Evolutionary conservation across 2,113 vertebrate genomes (phyloP).

Genomic region (Epinephelus cyanopodus): DNA sequence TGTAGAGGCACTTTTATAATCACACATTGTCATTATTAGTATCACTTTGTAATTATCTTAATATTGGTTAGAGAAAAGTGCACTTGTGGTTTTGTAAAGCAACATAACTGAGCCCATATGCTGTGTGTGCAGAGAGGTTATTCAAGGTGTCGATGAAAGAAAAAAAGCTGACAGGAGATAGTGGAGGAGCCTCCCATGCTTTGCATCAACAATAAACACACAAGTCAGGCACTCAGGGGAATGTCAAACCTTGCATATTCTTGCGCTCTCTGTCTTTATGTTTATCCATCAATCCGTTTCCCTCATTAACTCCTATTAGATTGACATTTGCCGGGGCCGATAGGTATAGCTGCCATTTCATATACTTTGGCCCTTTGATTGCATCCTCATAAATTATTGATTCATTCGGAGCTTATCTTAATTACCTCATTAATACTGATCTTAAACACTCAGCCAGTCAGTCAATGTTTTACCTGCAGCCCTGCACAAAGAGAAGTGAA

Average conservation of each 20-base stretch:
- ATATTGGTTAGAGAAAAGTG: too few relatives aligned
- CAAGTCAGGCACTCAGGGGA: background rate
- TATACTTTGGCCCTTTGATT: constrained; percentile 37
- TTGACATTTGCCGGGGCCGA: constrained; percentile 14
- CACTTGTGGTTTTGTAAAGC: background rate
- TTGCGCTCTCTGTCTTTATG: background rate
- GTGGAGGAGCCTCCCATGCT: background rate
- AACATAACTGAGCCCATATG: background rate
- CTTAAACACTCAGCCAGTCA: background rate
- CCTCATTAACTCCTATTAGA: background rate
- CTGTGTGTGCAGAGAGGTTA: background rate
- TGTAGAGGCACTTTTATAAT: background rate
- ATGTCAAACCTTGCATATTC: background rate
- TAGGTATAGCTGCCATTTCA: background rate
- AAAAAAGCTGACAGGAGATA: background rate
- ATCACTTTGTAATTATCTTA: too few relatives aligned
- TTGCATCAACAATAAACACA: background rate
- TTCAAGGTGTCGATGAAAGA: background rate
- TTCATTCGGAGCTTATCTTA: constrained; percentile 15
- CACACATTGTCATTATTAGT: too few relatives aligned
- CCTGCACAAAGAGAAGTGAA: background rate
- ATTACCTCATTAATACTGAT: constrained; percentile 34
- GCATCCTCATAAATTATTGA: constrained; percentile 46
- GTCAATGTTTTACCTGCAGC: constrained; percentile 12
- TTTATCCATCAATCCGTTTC: background rate